A percentile compares a stretch with the other conserved stretches of the same genome.
These are phyloP conservation scores for Halcyon smyrnensis DNA, from an alignment of 2,797 vertebrate genomes.

Conservation along the genomic window DNA sequence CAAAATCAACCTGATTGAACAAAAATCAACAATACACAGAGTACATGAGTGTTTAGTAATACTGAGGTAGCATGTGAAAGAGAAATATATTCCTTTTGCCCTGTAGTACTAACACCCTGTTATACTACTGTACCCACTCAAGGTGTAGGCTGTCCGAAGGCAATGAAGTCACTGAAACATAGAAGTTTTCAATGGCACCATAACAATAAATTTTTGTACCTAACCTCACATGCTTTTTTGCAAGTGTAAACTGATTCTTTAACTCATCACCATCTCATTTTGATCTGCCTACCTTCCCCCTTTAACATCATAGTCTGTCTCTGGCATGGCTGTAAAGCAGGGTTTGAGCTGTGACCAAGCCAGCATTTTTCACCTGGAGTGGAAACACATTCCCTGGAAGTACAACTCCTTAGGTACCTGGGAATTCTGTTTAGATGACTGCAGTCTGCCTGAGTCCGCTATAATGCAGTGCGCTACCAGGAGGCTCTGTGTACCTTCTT, in stretches of 20 bases:
- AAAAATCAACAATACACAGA: background rate
- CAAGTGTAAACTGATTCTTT: background rate
- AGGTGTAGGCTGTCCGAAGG: background rate
- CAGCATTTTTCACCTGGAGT: background rate
- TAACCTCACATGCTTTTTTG: background rate
- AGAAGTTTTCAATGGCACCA: background rate
- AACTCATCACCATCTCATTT: fast-evolving
- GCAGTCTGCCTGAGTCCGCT: background rate
- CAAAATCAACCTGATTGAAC: background rate
- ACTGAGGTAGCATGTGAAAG: background rate
- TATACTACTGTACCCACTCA: fast-evolving
- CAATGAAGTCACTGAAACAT: background rate
- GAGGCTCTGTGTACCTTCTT: background rate
- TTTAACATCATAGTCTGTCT: background rate
- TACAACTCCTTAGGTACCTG: background rate
- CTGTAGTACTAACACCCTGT: background rate
- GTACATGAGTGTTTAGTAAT: background rate
- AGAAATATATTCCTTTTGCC: background rate
- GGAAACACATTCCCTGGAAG: background rate
- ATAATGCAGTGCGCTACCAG: background rate
- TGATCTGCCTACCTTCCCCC: background rate
- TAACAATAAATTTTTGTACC: background rate
- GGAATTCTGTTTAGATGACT: background rate
- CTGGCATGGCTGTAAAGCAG: fast-evolving
- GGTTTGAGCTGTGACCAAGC: background rate